A percentile compares a stretch with the other conserved stretches of the same genome.
Conservation (phyloP, 2,113 vertebrate species). For the Ailurus styani region DNA sequence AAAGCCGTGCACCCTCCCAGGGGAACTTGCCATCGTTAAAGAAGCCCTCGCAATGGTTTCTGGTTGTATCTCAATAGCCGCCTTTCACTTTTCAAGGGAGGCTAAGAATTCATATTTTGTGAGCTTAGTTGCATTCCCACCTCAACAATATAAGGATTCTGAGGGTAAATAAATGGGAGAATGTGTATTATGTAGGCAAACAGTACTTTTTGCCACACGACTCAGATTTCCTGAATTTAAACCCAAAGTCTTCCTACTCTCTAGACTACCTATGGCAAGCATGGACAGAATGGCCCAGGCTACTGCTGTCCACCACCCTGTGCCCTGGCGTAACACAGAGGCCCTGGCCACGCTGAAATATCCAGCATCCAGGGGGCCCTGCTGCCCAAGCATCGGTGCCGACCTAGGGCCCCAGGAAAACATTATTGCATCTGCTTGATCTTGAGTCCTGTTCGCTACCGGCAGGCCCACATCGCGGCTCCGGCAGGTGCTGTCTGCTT, state of each 20-base stretch:
- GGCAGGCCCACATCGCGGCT: neutral
- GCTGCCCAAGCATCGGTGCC: accelerated
- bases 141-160: neutral
- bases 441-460: accelerated
- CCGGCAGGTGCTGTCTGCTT: too few relatives aligned
- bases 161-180: neutral
- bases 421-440: too few relatives aligned
- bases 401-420: neutral
- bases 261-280: neutral
- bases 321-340: neutral
- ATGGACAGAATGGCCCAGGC: neutral
- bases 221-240: neutral
- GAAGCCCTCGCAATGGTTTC: neutral
- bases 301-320: neutral
- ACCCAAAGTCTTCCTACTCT: neutral
- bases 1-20: neutral
- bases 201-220: neutral
- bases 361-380: neutral
- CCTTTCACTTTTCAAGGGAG: neutral
- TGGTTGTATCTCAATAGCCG: neutral
- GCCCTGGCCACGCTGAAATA: neutral
- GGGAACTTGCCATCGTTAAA: neutral
- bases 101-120: neutral
- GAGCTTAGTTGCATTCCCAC: neutral
- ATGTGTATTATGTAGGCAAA: neutral